phyloP scores from a whole-genome alignment of 2,797 vertebrate species.

The Rhinoraja longicauda region DNA sequence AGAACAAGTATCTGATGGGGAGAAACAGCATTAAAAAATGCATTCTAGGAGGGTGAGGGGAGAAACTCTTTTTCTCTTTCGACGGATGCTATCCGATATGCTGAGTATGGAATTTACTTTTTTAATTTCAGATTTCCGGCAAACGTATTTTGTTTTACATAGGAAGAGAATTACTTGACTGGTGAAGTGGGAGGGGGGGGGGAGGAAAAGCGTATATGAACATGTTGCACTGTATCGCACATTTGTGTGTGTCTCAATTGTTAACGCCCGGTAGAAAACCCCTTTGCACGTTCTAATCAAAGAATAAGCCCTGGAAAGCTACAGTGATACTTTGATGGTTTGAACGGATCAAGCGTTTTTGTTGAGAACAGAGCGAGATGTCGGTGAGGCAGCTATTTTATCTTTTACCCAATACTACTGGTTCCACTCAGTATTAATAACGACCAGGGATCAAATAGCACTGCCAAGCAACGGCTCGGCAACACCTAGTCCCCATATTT shows the following conservation, averaged over 20 bases:
- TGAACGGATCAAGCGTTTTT: neutral
- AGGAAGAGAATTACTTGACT: neutral
- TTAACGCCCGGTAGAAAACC: too few relatives aligned
- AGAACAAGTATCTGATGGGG: too few relatives aligned
- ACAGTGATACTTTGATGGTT: neutral
- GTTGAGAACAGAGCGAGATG: neutral
- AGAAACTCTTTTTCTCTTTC: too few relatives aligned
- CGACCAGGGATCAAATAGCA: slow-evolving; percentile 33
- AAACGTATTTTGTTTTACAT: too few relatives aligned
- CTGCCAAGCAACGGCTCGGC: slow-evolving; percentile 51
- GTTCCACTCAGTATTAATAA: slow-evolving; percentile 19
- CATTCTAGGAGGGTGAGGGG: too few relatives aligned
- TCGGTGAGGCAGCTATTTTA: neutral
- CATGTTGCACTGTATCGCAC: neutral
- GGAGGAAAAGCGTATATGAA: neutral
- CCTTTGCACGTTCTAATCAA: neutral
- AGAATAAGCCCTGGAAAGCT: neutral
- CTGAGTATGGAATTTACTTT: too few relatives aligned
- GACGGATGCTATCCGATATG: too few relatives aligned
- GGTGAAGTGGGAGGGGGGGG: neutral
- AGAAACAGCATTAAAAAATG: too few relatives aligned
- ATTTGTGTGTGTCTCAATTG: neutral
- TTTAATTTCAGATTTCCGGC: too few relatives aligned
- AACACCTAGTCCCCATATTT: slow-evolving; percentile 38
- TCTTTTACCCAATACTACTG: neutral